These are phyloP conservation scores for Mesocricetus auratus DNA, from an alignment of 2,113 vertebrate genomes.

Conservation along the genomic window DNA sequence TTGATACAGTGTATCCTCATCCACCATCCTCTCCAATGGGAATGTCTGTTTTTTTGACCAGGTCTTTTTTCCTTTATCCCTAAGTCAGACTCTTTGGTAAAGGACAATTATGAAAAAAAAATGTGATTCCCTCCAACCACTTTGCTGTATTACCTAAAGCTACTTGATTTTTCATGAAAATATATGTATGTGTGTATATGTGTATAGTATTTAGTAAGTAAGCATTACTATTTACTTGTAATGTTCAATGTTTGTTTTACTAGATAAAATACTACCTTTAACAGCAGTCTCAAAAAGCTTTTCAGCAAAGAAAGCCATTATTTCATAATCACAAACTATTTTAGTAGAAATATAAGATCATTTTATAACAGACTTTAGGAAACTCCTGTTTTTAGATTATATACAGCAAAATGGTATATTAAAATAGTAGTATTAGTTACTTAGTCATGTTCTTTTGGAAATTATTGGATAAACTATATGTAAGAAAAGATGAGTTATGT, in stretches of 20 bases:
- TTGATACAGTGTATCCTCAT: neutral
- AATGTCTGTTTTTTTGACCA: neutral
- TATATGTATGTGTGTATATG: neutral
- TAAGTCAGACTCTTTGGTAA: neutral
- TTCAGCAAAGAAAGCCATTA: neutral
- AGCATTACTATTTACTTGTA: neutral
- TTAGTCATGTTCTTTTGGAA: conserved; percentile 20
- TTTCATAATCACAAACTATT: neutral
- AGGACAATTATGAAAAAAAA: neutral
- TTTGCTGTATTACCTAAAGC: neutral
- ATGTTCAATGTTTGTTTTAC: neutral
- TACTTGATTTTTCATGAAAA: neutral
- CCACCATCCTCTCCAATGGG: neutral
- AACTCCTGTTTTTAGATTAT: neutral
- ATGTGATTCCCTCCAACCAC: neutral
- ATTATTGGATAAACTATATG: neutral
- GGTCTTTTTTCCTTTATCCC: neutral
- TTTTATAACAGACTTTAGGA: neutral
- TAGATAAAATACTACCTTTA: neutral
- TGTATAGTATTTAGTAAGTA: neutral
- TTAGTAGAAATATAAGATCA: neutral
- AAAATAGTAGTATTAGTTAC: neutral
- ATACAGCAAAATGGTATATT: neutral
- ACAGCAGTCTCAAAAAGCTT: neutral
- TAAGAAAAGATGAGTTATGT: neutral